phyloP scores from a whole-genome alignment of 1,140 invertebrate species.

The Bathynomus jamesi region DNA sequence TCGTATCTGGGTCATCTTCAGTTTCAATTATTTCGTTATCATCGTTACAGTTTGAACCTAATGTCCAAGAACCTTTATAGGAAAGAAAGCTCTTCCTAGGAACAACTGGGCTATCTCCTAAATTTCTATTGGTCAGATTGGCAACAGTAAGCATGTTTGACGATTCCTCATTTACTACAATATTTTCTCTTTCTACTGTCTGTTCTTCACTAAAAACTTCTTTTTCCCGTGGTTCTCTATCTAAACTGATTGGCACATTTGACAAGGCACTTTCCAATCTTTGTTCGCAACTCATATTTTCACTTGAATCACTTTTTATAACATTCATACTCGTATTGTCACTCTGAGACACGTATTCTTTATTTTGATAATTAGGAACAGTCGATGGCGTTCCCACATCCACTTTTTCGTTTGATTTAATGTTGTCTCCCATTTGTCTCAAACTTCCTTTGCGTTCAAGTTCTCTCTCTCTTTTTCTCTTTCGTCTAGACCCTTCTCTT shows the following conservation, averaged over 20 bases:
- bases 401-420: not conserved
- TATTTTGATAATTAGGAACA: not conserved
- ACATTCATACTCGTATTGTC: not conserved
- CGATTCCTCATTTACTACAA: not conserved
- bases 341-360: not conserved
- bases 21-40: not conserved
- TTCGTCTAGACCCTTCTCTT: not conserved
- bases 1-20: conserved; percentile 8
- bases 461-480: not conserved
- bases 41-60: not conserved
- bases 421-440: not conserved
- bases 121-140: not conserved
- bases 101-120: not conserved
- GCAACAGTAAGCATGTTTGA: not conserved
- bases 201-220: not conserved
- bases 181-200: not conserved
- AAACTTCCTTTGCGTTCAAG: not conserved
- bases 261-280: not conserved
- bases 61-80: not conserved
- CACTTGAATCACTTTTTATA: not conserved
- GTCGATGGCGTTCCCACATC: not conserved
- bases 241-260: not conserved
- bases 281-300: not conserved
- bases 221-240: not conserved
- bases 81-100: not conserved